Base-by-base conservation (phyloP, 2,888 invertebrate genomes). In the Apotomis betuletana region DNA sequence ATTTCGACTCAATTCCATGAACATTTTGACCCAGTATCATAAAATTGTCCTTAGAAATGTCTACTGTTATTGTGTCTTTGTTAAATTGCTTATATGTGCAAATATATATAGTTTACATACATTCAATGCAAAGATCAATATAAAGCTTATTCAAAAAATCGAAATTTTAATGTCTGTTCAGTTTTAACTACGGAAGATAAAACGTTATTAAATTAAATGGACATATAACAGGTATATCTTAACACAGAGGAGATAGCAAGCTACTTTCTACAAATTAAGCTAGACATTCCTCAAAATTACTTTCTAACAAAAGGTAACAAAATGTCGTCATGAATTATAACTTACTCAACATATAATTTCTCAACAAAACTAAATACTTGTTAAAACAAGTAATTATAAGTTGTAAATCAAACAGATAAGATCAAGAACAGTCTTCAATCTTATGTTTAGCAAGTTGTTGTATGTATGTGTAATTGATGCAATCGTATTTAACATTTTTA, bases 361-460 rank as follows among this genome's bases (percentile, higher is more conserved):
- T 8, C 55, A 5, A 15, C 5, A 54, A 55, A 15, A 57, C 55
- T 46, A 65, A 65, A 65, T 46, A 65, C 41, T 65, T 65, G 46
- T 65, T 55, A 65, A n/a, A 68, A 52, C 27, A 38, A 12, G 52
- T 60, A 70, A 70, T 65, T 46, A 36, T 70, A 62, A 49, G 70
- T 70, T 65, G 70, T 59, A 46, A 65, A 65, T 65, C 64, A 54
- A 59, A 46, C 5, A 15, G 64, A 65, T 70, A 38, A 6, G n/a
- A 70, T 70, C 59, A 6, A 12, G 5, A 54, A 52, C 54, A 46
- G 36, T 46, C 15, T 52, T 13, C 8, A 13, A 49, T 62, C 12
- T 54, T 38, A 38, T 63, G 27, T 44, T 51, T 15, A 27, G 36
- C 57, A 54, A 36, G 55, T 12, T 13, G 13, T 15, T 49, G 46